Conservation (phyloP, 2,113 vertebrate genomes). For the Cryptomyrus ogoouensis region DNA sequence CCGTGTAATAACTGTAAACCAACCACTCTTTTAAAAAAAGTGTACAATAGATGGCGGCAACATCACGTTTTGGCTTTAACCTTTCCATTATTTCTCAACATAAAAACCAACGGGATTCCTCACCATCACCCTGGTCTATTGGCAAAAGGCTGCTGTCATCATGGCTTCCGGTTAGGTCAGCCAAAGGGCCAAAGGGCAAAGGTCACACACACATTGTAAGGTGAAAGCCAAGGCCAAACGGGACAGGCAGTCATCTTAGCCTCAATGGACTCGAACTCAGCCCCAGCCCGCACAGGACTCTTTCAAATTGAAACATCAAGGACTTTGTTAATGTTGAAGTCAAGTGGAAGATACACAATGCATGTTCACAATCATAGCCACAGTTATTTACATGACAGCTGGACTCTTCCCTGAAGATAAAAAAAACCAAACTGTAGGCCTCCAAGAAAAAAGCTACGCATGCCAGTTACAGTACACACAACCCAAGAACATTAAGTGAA, state of each 20-base stretch:
- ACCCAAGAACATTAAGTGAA: background rate
- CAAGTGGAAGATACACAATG: conserved; percentile 62
- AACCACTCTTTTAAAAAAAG: conserved; percentile 35
- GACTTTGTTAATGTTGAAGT: conserved; percentile 99
- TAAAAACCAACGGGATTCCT: conserved; percentile 94
- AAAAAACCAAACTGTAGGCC: background rate
- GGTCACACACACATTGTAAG: conserved; percentile 99
- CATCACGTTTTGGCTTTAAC: conserved; percentile 54
- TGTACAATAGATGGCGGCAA: conserved; percentile 41
- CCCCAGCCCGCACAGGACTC: conserved; percentile 98
- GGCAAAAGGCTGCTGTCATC: conserved; percentile 99
- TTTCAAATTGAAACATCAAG: conserved; percentile 99
- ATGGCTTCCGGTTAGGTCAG: conserved; percentile 99
- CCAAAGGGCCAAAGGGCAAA: conserved; percentile 99
- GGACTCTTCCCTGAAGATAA: conserved; percentile 18
- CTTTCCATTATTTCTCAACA: conserved; percentile 92
- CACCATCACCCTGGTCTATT: conserved; percentile 99
- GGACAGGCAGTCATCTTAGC: conserved; percentile 99
- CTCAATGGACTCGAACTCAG: conserved; percentile 99
- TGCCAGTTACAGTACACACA: background rate
- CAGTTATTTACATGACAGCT: conserved; percentile 39
- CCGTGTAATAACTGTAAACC: conserved; percentile 24
- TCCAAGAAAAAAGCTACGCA: background rate
- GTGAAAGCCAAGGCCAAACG: conserved; percentile 99
- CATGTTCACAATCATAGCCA: conserved; percentile 45